Base-by-base conservation (phyloP, 2,888 invertebrate genomes). In the Synanthedon myopaeformis region DNA sequence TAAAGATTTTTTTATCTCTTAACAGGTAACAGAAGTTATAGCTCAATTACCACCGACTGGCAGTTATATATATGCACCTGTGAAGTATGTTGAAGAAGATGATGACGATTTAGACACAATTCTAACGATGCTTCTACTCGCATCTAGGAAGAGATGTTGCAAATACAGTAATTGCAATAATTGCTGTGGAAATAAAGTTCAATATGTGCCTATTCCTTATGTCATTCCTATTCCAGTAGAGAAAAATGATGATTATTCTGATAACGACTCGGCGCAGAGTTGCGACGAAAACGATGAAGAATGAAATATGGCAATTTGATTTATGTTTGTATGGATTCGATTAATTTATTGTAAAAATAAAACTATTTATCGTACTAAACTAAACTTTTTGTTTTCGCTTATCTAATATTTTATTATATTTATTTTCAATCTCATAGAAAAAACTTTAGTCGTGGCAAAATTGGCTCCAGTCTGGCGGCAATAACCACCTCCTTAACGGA, bases 61-160 rank as follows among this genome's bases (percentile, higher is more conserved):
- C 13, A 13, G 13, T 45, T 45, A 45, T 6, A 45, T 6, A 3
- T 45, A 14, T 45, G n/a, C 14, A 14, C 45, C 45, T n/a, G 14
- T 45, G 45, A 45, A 45, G 11, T 14, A 45, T 45, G 13, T 13
- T 13, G 14, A 45, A 45, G 62, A 65, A 13, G 62, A 62, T 41
- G 74, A 75, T 41, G 79, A 81, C 41, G 79, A 81, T 57, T 58
- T 79, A 1, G 79, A 82, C 0, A 54, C 80, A 0, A 61, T 82
- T 3, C 65, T 82, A 12, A 67, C 79, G 0, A 59, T 79, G 1
- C 57, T 82, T 2, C 65, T 82, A 2, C 62, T 81, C 51, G 74
- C 79, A 6, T 58, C 67, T 2, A 72, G 67, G 49, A 35, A 35
- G 35, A 35, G 14, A n/a, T 45, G 45, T 45, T 45, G 45, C 45